A percentile compares a stretch with the other conserved stretches of the same genome.
Conservation (phyloP, 2,888 invertebrate genomes). For the Polietes domitor region DNA sequence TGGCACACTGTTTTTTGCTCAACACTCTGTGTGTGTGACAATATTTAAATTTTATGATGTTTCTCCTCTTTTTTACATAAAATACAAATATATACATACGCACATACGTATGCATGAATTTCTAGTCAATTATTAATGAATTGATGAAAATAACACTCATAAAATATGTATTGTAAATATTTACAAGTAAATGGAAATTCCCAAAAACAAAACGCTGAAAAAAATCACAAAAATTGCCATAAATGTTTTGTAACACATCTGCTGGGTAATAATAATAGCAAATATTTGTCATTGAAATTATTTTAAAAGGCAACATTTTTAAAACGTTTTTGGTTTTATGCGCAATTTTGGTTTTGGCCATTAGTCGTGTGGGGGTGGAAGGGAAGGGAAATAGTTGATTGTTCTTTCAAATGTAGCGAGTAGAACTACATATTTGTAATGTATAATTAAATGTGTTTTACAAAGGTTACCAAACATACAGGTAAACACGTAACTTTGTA, state of each 20-base stretch:
- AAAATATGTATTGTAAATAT: slow-evolving; percentile 24
- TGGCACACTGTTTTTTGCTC: too few species aligned
- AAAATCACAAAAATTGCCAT: neutral
- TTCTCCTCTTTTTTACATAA: neutral
- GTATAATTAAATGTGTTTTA: too few species aligned
- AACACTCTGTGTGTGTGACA: neutral
- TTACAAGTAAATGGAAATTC: slow-evolving; percentile 1
- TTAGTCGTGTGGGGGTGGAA: neutral
- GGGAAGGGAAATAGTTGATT: too few species aligned
- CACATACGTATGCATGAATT: neutral
- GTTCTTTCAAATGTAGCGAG: too few species aligned
- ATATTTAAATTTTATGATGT: slow-evolving; percentile 18
- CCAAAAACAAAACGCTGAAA: neutral
- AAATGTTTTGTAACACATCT: slow-evolving; percentile 8
- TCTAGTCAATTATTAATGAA: slow-evolving; percentile 26
- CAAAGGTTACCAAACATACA: too few species aligned
- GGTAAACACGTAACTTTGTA: too few species aligned
- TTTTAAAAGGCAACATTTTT: neutral
- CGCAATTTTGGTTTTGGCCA: slow-evolving; percentile 17
- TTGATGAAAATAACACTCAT: neutral
- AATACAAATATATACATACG: neutral
- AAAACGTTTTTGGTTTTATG: slow-evolving; percentile 13
- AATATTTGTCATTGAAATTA: slow-evolving; percentile 16
- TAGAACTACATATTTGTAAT: too few species aligned
- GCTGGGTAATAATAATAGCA: slow-evolving; percentile 3